A percentile compares a stretch with the other conserved stretches of the same genome.
Conservation (phyloP, 2,113 vertebrate species). For the Python bivittatus region DNA sequence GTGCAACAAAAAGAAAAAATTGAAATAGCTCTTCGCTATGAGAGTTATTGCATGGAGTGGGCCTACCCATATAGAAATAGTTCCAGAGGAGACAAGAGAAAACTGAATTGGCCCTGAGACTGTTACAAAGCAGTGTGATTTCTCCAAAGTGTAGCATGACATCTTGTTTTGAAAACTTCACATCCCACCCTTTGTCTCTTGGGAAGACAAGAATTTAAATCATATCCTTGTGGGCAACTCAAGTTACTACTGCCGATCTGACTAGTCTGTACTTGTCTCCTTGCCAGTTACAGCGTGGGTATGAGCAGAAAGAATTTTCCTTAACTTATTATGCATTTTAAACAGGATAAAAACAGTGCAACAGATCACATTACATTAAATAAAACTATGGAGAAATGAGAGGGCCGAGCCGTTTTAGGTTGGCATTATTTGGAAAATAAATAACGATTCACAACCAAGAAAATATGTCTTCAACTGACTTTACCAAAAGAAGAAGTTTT, state of each 20-base stretch:
- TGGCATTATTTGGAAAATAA: neutral
- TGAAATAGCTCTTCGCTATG: neutral
- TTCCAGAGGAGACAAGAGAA: neutral
- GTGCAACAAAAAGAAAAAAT: no score
- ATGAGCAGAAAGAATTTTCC: neutral
- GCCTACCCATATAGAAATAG: neutral
- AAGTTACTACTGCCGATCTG: neutral
- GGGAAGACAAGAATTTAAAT: neutral
- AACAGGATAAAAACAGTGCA: neutral
- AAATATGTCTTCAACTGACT: neutral
- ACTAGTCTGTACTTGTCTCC: neutral
- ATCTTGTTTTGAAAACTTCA: neutral
- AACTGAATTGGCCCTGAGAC: neutral
- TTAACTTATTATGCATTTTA: neutral
- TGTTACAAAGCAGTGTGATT: neutral
- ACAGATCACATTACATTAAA: neutral
- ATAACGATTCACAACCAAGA: conserved; percentile 11
- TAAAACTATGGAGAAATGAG: neutral
- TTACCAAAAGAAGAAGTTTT: neutral
- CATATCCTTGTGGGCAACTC: neutral
- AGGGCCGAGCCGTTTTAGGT: neutral
- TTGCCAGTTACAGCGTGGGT: neutral
- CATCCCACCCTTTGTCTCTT: neutral
- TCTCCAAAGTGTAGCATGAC: neutral
- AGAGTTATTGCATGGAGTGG: neutral